Evolutionary conservation across 2,113 vertebrate species (phyloP), one percentile per base, ranked within the genome.

Genomic region (Lepidothrix coronata): DNA sequence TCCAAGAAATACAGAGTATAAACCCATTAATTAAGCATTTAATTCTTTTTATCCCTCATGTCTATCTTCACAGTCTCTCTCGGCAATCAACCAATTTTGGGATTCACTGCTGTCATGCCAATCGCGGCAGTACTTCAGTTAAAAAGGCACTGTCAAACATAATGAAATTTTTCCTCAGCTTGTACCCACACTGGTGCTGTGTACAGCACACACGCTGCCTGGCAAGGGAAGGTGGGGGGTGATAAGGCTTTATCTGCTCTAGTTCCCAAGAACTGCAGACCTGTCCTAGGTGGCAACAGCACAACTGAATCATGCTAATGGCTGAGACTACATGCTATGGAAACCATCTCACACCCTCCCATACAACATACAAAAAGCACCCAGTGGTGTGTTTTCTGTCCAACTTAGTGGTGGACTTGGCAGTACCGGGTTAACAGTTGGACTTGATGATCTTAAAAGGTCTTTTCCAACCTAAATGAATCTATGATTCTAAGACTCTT

Each of bases 81-180:
- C 37, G 0, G 78, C 88, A 94, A 91, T 85, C 88, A 96, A 95
- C 71, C 90, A 90, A 80, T 95, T 95, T 93, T 58, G 88, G 94
- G 84, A 95, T 93, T 95, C 88, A 51, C 43, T 92, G 80, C 84
- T 96, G 84, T 94, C 95, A 96, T 66, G 88, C 86, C 93, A 94
- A 31, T 93, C 6, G 18, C 80, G 70, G 92, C 84, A 92, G 57
- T 77, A 58, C 73, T 91, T 95, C 82, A 95, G 37, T 67, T 89
- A 49, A 85, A 88, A 92, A 92, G 81, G 63, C 70, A 85, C 75
- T 91, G 79, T 95, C 92, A 95, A 94, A 90, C 59, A 77, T 30
- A 93, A 73, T 51, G 63, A 91, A 87, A 71, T 39, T 83, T 75
- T 41, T 66, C 52, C 74, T 92, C 82, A 76, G 58, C 52, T 74